A percentile compares a stretch with the other conserved stretches of the same genome.
Conservation (phyloP, 2,797 vertebrate species). For the Clarias platycephalus region DNA sequence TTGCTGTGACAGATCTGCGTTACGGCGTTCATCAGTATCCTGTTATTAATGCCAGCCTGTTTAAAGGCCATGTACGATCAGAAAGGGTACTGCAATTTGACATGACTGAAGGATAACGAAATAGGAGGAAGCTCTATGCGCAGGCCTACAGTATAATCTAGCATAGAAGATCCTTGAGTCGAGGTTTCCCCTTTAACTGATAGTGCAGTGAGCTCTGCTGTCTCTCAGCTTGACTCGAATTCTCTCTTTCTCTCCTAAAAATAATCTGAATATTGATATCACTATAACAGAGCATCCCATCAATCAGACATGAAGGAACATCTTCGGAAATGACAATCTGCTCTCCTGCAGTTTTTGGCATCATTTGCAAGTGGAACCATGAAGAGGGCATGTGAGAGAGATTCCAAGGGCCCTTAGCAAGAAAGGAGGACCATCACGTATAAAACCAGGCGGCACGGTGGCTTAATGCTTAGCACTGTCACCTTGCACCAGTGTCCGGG, state of each 20-base stretch:
- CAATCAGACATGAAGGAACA: neutral
- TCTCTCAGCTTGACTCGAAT: neutral
- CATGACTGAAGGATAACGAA: neutral
- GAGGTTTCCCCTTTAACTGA: conserved; percentile 6
- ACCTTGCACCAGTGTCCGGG: too few relatives aligned
- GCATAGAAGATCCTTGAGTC: neutral
- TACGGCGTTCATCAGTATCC: neutral
- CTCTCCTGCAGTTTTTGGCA: neutral
- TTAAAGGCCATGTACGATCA: neutral
- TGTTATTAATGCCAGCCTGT: neutral
- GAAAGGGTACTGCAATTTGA: neutral
- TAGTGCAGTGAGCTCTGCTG: conserved; percentile 10
- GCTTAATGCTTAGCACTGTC: too few relatives aligned
- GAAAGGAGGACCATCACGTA: neutral
- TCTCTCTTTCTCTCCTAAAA: too few relatives aligned
- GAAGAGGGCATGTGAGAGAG: neutral
- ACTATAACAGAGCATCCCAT: too few relatives aligned
- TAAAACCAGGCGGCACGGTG: too few relatives aligned
- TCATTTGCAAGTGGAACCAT: neutral
- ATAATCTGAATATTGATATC: neutral
- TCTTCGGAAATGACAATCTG: neutral
- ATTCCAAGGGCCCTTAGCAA: neutral
- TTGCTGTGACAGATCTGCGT: neutral
- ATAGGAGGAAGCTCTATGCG: neutral
- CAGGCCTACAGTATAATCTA: neutral